Evolutionary conservation across 2,888 invertebrate species (phyloP).

Genomic region (Dryocosmus kuriphilus): DNA sequence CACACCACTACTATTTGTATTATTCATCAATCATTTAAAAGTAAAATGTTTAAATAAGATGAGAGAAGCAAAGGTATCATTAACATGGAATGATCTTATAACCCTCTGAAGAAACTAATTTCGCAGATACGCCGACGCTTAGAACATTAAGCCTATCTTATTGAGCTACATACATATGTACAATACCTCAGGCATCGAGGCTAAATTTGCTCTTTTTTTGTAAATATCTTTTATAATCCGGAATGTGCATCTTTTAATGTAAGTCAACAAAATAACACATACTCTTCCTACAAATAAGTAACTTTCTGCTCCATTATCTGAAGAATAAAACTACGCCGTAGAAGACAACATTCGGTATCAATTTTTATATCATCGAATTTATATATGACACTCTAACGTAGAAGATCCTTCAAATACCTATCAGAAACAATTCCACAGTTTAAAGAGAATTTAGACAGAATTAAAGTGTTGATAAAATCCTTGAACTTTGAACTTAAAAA

Average conservation of each 20-base stretch:
- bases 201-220: conserved; percentile 57
- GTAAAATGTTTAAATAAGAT: background rate
- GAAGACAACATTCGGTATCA: background rate
- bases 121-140: conserved; percentile 72
- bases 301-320: conserved; percentile 1
- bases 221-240: conserved; percentile 60
- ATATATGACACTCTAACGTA: background rate
- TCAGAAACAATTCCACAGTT: background rate
- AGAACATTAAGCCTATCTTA: conserved; percentile 76
- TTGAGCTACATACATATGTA: conserved; percentile 77
- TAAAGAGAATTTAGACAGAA: background rate
- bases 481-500: background rate
- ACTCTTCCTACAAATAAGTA: background rate
- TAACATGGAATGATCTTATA: background rate
- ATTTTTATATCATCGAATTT: background rate
- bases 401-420: background rate
- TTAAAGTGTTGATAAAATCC: background rate
- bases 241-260: conserved; percentile 62
- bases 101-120: conserved; percentile 2
- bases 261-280: conserved; percentile 25
- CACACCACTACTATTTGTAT: too few species aligned
- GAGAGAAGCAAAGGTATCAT: background rate
- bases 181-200: conserved; percentile 67
- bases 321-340: background rate
- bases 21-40: background rate